A percentile compares a stretch with the other conserved stretches of the same genome.
Conservation (phyloP, 2,113 vertebrate species). For the Ptilorrhoa leucosticta region DNA sequence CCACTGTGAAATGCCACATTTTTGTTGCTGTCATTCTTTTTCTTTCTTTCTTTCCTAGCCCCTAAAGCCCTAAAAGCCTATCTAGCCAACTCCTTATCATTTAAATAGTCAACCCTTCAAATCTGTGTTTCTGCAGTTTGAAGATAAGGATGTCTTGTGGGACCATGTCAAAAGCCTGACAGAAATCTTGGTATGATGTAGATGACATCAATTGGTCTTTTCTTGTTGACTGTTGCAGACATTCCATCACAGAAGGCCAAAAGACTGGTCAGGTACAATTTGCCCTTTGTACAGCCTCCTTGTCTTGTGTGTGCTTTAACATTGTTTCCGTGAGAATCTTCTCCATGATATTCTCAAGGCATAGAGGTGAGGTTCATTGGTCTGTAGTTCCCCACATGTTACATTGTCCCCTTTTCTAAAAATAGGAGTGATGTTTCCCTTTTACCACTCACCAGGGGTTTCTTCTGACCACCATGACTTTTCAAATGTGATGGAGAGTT, state of each 20-base stretch:
- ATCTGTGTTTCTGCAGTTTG: background rate
- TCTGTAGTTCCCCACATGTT: background rate
- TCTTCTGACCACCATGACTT: background rate
- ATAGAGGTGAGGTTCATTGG: background rate
- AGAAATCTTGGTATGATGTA: background rate
- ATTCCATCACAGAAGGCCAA: background rate
- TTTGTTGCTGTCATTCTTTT: background rate
- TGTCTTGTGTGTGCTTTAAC: background rate
- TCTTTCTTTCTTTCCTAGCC: background rate
- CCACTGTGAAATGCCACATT: background rate
- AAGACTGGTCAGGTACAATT: accelerated
- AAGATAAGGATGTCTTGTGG: background rate
- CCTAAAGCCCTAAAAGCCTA: background rate
- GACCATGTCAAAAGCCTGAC: background rate
- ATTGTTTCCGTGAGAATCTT: accelerated
- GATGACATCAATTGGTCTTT: background rate
- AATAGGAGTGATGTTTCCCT: background rate
- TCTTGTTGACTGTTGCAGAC: background rate
- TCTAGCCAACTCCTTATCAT: background rate
- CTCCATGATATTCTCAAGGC: background rate
- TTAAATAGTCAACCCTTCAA: background rate
- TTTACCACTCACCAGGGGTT: background rate
- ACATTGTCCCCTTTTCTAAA: background rate
- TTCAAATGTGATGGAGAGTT: background rate
- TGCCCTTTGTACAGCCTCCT: background rate